Conservation (phyloP, 2,113 vertebrate genomes). For the Sebastes schlegelii region DNA sequence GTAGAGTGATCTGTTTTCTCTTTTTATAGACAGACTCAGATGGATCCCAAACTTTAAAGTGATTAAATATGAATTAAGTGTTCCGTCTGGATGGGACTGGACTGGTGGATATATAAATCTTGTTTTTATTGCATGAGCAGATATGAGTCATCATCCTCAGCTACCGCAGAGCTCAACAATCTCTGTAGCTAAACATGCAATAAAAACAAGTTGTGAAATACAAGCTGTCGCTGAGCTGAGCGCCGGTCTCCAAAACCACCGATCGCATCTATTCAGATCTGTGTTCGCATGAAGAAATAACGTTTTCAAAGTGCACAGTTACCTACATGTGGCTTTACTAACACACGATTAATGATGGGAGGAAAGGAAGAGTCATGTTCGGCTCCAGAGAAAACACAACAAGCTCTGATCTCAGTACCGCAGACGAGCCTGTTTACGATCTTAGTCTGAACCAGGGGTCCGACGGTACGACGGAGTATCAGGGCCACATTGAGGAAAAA, state of each 20-base stretch:
- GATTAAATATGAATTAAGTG: neutral
- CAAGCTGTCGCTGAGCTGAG: neutral
- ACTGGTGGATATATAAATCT: neutral
- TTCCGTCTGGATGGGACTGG: neutral
- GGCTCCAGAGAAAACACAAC: too few relatives aligned
- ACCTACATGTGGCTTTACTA: neutral
- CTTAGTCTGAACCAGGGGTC: neutral
- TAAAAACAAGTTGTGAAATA: neutral
- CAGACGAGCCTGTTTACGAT: neutral
- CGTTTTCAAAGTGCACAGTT: neutral
- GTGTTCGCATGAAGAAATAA: neutral
- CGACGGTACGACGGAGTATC: too few relatives aligned
- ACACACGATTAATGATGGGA: too few relatives aligned
- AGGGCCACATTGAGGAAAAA: too few relatives aligned
- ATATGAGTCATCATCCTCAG: constrained; percentile 1
- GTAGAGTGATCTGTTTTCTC: neutral
- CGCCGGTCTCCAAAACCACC: too few relatives aligned
- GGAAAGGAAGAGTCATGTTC: too few relatives aligned
- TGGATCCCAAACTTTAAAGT: neutral
- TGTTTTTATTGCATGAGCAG: neutral
- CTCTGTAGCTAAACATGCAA: neutral
- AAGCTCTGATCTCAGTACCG: too few relatives aligned
- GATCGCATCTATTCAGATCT: too few relatives aligned
- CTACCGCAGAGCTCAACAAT: too few relatives aligned
- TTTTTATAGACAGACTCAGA: neutral